phyloP scores from a whole-genome alignment of 1,140 invertebrate species.

The Lepidostoma basale region DNA sequence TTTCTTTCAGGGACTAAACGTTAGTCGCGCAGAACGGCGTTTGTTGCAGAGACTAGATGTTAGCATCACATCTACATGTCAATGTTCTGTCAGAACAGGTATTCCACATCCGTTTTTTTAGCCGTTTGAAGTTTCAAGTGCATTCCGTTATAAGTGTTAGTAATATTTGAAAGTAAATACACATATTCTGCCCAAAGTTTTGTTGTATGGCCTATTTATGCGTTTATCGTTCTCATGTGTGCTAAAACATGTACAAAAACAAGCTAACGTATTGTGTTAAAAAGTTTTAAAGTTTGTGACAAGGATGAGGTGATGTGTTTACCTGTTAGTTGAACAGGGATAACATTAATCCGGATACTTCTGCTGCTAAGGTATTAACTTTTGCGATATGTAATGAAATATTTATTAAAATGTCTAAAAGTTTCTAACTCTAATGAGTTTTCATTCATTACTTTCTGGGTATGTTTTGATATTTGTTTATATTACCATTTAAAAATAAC shows the following conservation, averaged over 20 bases:
- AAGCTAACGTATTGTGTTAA: conserved; percentile 17
- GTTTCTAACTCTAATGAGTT: neutral
- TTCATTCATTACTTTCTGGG: neutral
- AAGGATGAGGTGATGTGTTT: conserved; percentile 35
- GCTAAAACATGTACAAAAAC: conserved; percentile 8
- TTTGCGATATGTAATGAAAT: conserved; percentile 11
- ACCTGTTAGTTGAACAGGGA: conserved; percentile 28
- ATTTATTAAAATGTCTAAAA: conserved; percentile 10
- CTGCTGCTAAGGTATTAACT: conserved; percentile 18
- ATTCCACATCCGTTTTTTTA: conserved; percentile 25
- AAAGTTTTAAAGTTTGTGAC: conserved; percentile 35
- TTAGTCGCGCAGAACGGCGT: conserved; percentile 3
- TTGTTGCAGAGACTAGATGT: conserved; percentile 13
- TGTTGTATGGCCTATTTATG: neutral
- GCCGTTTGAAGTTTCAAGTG: conserved; percentile 26
- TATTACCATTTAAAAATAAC: neutral
- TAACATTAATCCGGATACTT: conserved; percentile 23
- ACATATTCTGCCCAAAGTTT: conserved; percentile 1
- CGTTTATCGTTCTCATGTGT: neutral
- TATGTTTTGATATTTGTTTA: neutral
- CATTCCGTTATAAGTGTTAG: conserved; percentile 24
- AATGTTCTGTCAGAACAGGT: conserved; percentile 27
- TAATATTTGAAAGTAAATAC: conserved; percentile 22
- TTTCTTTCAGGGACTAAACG: conserved; percentile 13
- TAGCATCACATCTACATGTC: conserved; percentile 24